Evolutionary conservation across 2,113 vertebrate genomes (phyloP).

Genomic region (Catharus bicknelli): DNA sequence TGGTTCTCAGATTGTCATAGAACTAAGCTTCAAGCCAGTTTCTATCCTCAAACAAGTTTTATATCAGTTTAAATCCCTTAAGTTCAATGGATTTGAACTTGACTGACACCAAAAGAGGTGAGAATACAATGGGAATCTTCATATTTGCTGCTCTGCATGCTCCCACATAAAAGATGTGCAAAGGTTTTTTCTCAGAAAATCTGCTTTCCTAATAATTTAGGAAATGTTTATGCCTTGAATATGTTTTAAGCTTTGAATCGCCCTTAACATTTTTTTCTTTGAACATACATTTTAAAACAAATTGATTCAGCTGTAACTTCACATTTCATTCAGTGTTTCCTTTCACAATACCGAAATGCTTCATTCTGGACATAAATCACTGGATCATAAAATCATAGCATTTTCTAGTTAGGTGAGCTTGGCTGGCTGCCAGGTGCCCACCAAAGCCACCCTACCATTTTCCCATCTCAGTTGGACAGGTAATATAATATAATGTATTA

Average conservation of each 20-base stretch:
- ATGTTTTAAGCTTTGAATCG: neutral
- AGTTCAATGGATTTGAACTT: neutral
- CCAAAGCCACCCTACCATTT: neutral
- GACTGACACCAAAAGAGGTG: neutral
- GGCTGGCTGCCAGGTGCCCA: neutral
- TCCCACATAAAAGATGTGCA: neutral
- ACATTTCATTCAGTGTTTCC: constrained; percentile 13
- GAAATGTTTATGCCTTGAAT: neutral
- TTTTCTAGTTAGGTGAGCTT: neutral
- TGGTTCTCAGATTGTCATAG: neutral
- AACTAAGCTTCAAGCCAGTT: neutral
- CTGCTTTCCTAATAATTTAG: neutral
- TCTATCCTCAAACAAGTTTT: neutral
- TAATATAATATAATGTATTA: no score
- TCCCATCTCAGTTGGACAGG: neutral
- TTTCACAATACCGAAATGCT: neutral
- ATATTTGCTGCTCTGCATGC: neutral
- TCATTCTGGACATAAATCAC: neutral
- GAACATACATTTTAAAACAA: neutral
- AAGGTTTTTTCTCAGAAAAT: neutral
- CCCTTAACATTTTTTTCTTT: neutral
- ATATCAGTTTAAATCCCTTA: neutral
- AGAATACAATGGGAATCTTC: neutral
- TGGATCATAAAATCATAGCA: neutral
- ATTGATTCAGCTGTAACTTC: neutral